Percentiles rank a stretch among this genome's conserved stretches.
Evolutionary conservation across 2,888 invertebrate genomes (phyloP).

Genomic region (Eupeodes luniger): DNA sequence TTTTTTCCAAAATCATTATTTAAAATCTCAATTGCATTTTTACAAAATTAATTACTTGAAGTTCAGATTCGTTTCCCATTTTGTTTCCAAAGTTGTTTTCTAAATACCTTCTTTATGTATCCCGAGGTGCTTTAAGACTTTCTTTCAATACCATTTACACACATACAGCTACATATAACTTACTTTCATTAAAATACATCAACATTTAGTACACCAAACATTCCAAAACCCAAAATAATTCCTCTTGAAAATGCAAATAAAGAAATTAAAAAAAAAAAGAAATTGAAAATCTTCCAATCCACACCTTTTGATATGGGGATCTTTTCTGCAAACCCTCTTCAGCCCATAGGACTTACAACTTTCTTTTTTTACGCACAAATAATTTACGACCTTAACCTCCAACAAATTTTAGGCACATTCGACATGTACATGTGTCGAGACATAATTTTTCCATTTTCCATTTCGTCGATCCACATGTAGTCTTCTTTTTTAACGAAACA

Average conservation of each 20-base stretch:
- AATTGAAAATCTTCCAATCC: not conserved
- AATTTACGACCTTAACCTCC: constrained; percentile 29
- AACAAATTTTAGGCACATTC: constrained; percentile 28
- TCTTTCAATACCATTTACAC: too few species aligned
- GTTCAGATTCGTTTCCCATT: too few species aligned
- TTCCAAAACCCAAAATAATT: not conserved
- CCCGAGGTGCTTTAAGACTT: too few species aligned
- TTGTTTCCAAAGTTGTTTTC: too few species aligned
- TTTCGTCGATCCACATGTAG: not conserved
- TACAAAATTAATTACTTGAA: too few species aligned
- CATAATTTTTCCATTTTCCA: constrained; percentile 37
- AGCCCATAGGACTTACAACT: not conserved
- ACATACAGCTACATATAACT: too few species aligned
- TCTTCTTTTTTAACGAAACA: not conserved
- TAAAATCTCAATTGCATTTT: too few species aligned
- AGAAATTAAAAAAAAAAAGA: not conserved
- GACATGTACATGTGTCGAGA: constrained; percentile 4
- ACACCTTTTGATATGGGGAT: too few species aligned
- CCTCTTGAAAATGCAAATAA: not conserved
- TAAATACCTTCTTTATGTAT: too few species aligned
- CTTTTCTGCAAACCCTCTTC: not conserved
- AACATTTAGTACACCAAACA: not conserved
- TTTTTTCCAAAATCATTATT: too few species aligned
- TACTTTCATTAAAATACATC: not conserved
- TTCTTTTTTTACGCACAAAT: not conserved